A percentile compares a stretch with the other conserved stretches of the same genome.
Evolutionary conservation across 30 jellyfish, hydroid and myxozoan genomes (phyloP).

Genomic region (Haliclystus octoradiatus): DNA sequence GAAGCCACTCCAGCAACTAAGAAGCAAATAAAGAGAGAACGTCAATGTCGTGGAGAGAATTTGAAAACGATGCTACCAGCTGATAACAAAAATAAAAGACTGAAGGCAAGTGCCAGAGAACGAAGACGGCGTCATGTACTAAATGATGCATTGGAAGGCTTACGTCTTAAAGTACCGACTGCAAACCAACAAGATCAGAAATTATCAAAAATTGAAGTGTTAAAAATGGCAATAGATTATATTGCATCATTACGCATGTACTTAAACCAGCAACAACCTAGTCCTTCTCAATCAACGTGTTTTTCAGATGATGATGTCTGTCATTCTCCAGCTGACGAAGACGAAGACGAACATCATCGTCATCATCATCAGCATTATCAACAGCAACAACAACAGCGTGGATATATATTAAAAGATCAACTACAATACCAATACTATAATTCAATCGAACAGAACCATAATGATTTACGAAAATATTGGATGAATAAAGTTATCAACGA

Average conservation of each 20-base stretch:
- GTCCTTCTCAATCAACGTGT: background rate
- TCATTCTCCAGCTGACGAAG: background rate
- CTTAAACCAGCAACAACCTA: slow-evolving; percentile 23
- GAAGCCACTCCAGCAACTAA: too few species aligned
- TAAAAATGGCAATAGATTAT: slow-evolving; percentile 85
- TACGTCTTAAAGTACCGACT: slow-evolving; percentile 68
- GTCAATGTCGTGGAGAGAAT: too few species aligned
- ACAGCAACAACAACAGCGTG: slow-evolving; percentile 1
- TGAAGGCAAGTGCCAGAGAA: slow-evolving; percentile 94
- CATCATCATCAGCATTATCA: background rate
- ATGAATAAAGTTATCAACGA: too few species aligned
- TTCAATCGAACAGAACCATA: too few species aligned
- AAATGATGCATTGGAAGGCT: slow-evolving; percentile 71
- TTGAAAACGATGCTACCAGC: too few species aligned
- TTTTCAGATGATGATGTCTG: background rate
- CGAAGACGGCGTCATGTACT: slow-evolving; percentile 85
- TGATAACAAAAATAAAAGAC: slow-evolving; percentile 49
- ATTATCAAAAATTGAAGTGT: slow-evolving; percentile 76
- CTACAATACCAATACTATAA: too few species aligned
- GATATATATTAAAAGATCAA: too few species aligned
- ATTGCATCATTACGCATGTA: slow-evolving; percentile 60
- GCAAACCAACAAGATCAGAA: slow-evolving; percentile 50
- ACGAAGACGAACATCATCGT: background rate
- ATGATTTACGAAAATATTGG: too few species aligned
- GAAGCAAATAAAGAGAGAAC: too few species aligned